Conservation (phyloP, 2,888 invertebrate species). For the Sabellastarte sp. region DNA sequence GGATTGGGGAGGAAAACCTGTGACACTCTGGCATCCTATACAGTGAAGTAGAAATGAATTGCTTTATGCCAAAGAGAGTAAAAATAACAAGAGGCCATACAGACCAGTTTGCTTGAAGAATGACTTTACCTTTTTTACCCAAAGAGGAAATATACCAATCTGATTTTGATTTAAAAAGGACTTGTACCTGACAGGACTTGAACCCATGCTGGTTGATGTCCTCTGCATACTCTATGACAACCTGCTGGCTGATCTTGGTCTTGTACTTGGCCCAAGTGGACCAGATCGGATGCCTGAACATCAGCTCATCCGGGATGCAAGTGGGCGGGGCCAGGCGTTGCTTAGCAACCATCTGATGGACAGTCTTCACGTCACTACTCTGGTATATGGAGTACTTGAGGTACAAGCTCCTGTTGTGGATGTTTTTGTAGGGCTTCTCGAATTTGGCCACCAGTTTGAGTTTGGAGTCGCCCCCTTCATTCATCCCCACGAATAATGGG, state of each 20-base stretch:
- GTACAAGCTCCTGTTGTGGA: slow-evolving; percentile 6
- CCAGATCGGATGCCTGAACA: slow-evolving; percentile 82
- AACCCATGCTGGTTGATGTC: too few species aligned
- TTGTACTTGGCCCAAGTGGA: slow-evolving; percentile 82
- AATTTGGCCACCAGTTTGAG: slow-evolving; percentile 62
- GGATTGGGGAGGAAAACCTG: too few species aligned
- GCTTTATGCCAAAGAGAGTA: too few species aligned
- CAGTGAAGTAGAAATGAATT: too few species aligned
- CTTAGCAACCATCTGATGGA: slow-evolving; percentile 68
- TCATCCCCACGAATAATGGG: slow-evolving; percentile 77
- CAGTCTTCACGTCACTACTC: slow-evolving; percentile 64
- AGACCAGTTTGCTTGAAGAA: too few species aligned
- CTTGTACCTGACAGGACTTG: too few species aligned
- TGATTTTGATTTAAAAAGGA: too few species aligned
- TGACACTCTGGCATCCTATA: too few species aligned
- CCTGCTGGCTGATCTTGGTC: slow-evolving; percentile 67
- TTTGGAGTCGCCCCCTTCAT: slow-evolving; percentile 63
- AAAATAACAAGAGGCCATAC: too few species aligned
- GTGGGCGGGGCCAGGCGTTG: slow-evolving; percentile 68
- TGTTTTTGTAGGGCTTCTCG: slow-evolving; percentile 18
- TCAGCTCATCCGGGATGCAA: slow-evolving; percentile 68
- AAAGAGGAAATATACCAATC: too few species aligned
- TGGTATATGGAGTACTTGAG: slow-evolving; percentile 67
- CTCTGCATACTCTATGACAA: slow-evolving; percentile 34
- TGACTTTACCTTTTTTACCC: too few species aligned